Evolutionary conservation across 2,797 vertebrate genomes (phyloP), one percentile per base, ranked within the genome.

Genomic region (Dendrocincla tyrannina): DNA sequence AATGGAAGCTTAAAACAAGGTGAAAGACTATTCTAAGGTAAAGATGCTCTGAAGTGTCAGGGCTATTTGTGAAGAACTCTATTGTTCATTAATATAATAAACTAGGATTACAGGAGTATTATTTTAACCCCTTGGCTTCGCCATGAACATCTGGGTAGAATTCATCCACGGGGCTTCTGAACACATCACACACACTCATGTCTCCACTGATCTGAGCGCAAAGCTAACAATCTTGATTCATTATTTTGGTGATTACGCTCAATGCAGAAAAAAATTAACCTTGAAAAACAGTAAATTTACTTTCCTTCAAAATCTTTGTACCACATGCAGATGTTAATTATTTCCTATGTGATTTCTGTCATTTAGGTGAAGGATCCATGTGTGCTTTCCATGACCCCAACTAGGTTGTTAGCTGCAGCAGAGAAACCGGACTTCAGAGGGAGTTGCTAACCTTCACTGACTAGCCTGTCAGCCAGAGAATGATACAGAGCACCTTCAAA

Each of bases 401-500:
- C 39, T 52, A 75, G 53, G 66, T 46, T 95, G 95, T 96, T 96
- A 97, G 92, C 68, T 0, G 9, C 69, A 85, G 32, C 73, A 92
- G 91, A 91, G 91, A 85, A 96, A 85, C 32, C 59, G 42, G 82
- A 96, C 93, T 96, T 97, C 96, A 96, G 95, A 97, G 90, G 92
- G 91, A 95, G 87, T 94, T 89, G 58, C 95, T 96, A 94, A 93
- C 93, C 87, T 88, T 92, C 95, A 33, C 87, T 84, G 93, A 66
- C 77, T 94, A 91, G 81, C 91, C 92, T 97, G 95, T 97, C 96
- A 97, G 83, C 93, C 81, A 46, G 59, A 49, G 94, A 95, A 94
- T 97, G 95, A 97, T 96, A 88, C 96, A 97, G 87, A 96, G 92
- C 92, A 93, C 95, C 93, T 96, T 93, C 96, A 97, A 96, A 96